A percentile compares a stretch with the other conserved stretches of the same genome.
phyloP scores from a whole-genome alignment of 2,113 vertebrate genomes.

The Barnardius zonarius region DNA sequence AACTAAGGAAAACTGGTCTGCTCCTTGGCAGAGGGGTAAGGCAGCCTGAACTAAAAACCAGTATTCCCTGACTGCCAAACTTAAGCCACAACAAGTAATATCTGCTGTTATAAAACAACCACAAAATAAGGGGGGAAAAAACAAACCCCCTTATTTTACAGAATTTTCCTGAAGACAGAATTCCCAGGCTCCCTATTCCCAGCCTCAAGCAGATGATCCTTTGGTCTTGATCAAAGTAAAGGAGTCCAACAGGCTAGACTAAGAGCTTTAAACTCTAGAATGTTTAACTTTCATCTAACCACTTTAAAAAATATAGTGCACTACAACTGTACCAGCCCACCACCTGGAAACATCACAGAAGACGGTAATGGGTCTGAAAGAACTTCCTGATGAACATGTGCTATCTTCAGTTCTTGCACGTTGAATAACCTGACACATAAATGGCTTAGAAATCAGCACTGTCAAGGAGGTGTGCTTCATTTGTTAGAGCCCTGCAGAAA shows the following conservation, averaged over 20 bases:
- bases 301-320: background rate
- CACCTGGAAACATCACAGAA: background rate
- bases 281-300: background rate
- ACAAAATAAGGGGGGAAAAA: background rate
- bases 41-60: background rate
- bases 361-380: background rate
- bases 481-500: background rate
- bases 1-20: background rate
- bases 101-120: background rate
- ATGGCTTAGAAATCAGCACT: background rate
- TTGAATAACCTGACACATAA: background rate
- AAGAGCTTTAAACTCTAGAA: background rate
- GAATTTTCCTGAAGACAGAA: background rate
- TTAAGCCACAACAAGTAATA: background rate
- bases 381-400: background rate
- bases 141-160: background rate
- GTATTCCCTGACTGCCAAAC: background rate
- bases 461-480: background rate
- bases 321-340: background rate
- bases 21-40: background rate
- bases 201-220: background rate
- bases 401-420: background rate
- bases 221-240: constrained; percentile 18
- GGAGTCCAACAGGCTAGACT: background rate
- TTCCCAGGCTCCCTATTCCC: background rate